Evolutionary conservation across 2,113 vertebrate species (phyloP).

Genomic region (Thermophis baileyi): DNA sequence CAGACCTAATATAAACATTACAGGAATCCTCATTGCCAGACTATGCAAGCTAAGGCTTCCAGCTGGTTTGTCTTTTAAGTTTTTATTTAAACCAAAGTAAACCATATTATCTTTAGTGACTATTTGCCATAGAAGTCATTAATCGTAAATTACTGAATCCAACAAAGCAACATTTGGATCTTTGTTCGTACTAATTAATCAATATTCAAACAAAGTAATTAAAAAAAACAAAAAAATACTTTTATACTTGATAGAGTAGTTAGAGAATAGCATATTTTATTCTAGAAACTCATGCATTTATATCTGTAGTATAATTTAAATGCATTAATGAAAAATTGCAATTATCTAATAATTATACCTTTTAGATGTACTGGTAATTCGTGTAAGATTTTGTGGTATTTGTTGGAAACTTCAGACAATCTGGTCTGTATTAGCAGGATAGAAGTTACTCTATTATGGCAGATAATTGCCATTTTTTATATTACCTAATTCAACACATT

Average conservation of each 20-base stretch:
- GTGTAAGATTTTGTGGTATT: conserved; percentile 29
- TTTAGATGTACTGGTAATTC: conserved; percentile 34
- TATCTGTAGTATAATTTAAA: not conserved
- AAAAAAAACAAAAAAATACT: conserved; percentile 28
- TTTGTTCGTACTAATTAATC: conserved; percentile 27
- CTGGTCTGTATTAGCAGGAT: not conserved
- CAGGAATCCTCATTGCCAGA: not conserved
- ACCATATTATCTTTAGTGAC: not conserved
- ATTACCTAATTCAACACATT: conserved; percentile 38
- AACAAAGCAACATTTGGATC: conserved; percentile 20
- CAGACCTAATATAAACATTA: not conserved
- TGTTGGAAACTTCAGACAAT: conserved; percentile 23
- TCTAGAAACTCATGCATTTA: not conserved
- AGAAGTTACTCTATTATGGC: conserved; percentile 5
- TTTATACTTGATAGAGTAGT: not conserved
- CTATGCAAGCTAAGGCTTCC: not conserved
- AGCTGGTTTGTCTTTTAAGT: conserved; percentile 17
- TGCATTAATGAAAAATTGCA: not conserved
- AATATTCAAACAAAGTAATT: conserved; percentile 26
- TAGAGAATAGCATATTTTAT: conserved; percentile 3
- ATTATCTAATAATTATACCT: not conserved
- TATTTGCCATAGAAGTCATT: conserved; percentile 42
- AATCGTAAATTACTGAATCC: conserved; percentile 37
- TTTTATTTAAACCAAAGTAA: conserved; percentile 40
- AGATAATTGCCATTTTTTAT: conserved; percentile 22